Base-by-base conservation (phyloP, 2,113 vertebrate genomes). In the Callocephalon fimbriatum region DNA sequence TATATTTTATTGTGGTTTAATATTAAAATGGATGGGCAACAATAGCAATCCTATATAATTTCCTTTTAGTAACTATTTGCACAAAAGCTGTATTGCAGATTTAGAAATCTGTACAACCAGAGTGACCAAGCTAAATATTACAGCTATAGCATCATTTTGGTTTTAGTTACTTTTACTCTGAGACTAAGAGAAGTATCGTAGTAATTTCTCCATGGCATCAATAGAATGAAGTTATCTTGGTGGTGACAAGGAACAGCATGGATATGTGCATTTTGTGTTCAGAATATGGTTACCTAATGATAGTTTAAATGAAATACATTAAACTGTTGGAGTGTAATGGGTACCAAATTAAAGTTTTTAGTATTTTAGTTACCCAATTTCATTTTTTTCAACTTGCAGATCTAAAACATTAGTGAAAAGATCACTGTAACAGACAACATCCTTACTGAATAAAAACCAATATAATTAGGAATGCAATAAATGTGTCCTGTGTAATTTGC, bases 391-490 rank as follows among this genome's bases (percentile, higher is more conserved):
- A 75, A 35, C 25, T 84, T 59, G 20, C 6, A 56, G 51, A 63
- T 78, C 16, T 65, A 61, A 73, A 94, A 89, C 70, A 93, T 89
- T 67, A 72, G 76, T 72, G 74, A 29, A 95, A 93, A 94, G n/a
- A 27, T 78, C 44, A 53, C 37, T 70, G 48, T 32, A 68, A 85
- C 26, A 12, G 84, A 48, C 78, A 90, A 32, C 4, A 58, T 63
- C 54, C 37, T 91, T 86, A 84, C 54, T 76, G 79, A 80, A 95
- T 77, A 70, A 80, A 97, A 91, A 8, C 1, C 20, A 31, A 1
- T 95, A 82, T 95, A 65, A 76, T 76, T 83, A 62, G 45, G 45
- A 77, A 74, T 59, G 44, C 53, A 53, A 47, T 88, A 91, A 83
- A 86, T 80, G 37, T 89, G 83, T 61, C 74, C 29, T 78, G 31